These are phyloP conservation scores for Lathronympha strigana DNA, from an alignment of 2,888 invertebrate genomes.

Conservation along the genomic window DNA sequence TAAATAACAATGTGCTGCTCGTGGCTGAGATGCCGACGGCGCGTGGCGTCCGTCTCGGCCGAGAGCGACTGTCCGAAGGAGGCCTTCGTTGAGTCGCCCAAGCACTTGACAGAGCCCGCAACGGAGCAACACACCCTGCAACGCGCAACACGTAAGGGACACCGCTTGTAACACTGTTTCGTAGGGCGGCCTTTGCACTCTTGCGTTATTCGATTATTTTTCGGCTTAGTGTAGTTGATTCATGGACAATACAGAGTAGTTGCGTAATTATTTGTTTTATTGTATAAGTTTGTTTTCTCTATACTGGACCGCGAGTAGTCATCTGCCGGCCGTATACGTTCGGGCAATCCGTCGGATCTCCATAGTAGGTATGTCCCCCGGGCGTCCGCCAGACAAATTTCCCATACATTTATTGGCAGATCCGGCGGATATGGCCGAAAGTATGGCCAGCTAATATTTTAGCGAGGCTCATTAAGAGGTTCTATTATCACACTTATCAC, in stretches of 20 bases:
- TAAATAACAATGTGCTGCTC: conserved; percentile 74
- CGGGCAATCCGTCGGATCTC: too few relatives aligned
- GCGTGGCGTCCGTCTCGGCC: conserved; percentile 67
- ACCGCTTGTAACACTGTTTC: conserved; percentile 34
- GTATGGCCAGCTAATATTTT: too few relatives aligned
- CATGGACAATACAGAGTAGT: conserved; percentile 35
- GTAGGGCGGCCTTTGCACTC: conserved; percentile 52
- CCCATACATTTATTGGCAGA: too few relatives aligned
- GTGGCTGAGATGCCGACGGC: conserved; percentile 74
- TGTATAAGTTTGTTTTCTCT: not conserved
- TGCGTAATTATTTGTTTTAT: not conserved
- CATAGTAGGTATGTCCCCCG: too few relatives aligned
- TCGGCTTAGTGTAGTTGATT: conserved; percentile 43
- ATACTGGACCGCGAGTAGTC: not conserved
- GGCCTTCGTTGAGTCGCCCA: conserved; percentile 56
- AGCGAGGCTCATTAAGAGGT: not conserved
- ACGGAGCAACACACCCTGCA: conserved; percentile 46
- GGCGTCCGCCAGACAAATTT: too few relatives aligned
- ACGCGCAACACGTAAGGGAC: conserved; percentile 63
- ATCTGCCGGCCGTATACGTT: too few relatives aligned
- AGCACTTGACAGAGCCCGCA: conserved; percentile 48
- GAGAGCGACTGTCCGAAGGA: conserved; percentile 60
- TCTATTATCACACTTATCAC: too few relatives aligned
- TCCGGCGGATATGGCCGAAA: too few relatives aligned
- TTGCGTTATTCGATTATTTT: conserved; percentile 50